Conservation (phyloP, 37 sponge, comb jelly and placozoan species). For the Axinella damicornis region DNA sequence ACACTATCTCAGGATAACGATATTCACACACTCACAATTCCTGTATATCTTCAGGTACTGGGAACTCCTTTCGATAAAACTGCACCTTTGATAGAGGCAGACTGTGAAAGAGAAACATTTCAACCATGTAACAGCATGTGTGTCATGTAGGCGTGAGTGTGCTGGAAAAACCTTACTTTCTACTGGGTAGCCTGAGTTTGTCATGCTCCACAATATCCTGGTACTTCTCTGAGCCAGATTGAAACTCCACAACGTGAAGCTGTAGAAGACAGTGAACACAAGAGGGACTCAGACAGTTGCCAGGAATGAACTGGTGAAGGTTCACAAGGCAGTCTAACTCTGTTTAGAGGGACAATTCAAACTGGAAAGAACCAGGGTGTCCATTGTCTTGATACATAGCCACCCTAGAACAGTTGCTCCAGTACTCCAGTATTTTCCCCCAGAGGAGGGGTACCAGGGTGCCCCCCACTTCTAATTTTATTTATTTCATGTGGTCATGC, state of each 20-base stretch:
- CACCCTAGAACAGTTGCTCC: no score
- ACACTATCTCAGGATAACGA: neutral
- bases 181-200: constrained; percentile 61
- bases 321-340: no score
- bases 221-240: constrained; percentile 58
- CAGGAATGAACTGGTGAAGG: no score
- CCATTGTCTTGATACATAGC: neutral
- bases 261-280: neutral
- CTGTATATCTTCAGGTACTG: constrained; percentile 61
- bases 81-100: constrained; percentile 57
- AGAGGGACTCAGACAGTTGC: no score
- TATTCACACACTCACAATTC: constrained; percentile 62
- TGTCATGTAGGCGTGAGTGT: neutral
- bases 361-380: no score
- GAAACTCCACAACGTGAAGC: constrained; percentile 71
- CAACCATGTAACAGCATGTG: no score
- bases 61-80: constrained; percentile 48
- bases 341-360: no score
- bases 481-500: no score
- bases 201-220: constrained; percentile 77
- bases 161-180: constrained; percentile 42
- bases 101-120: constrained; percentile 24
- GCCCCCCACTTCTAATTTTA: no score
- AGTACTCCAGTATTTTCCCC: no score
- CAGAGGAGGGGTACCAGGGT: no score